Conservation (phyloP, 2,797 vertebrate species). For the Alcedo quadribrachys region DNA sequence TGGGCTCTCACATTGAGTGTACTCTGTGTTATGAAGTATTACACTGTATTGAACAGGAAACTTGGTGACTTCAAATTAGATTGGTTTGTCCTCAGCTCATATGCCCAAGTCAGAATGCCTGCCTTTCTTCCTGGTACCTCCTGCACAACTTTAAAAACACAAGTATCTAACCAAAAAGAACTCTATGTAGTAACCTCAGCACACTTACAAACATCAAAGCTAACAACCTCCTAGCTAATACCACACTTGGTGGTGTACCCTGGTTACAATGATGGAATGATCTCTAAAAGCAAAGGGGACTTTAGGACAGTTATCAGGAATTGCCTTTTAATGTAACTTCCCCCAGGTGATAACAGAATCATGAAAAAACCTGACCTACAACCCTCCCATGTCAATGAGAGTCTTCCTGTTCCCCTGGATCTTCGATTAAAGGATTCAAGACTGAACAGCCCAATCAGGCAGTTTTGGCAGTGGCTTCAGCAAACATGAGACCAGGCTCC, state of each 20-base stretch:
- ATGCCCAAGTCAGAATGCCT: not conserved
- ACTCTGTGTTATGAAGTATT: not conserved
- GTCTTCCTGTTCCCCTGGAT: not conserved
- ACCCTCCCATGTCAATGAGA: not conserved
- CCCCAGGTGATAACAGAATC: not conserved
- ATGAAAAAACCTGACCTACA: not conserved
- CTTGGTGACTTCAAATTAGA: not conserved
- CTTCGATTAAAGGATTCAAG: not conserved
- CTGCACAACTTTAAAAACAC: not conserved
- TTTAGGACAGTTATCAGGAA: not conserved
- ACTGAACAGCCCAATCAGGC: not conserved
- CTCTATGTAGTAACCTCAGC: not conserved
- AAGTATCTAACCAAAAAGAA: not conserved
- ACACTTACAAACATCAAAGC: not conserved
- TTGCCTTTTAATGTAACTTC: not conserved
- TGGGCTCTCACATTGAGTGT: not conserved
- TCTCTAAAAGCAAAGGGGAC: not conserved
- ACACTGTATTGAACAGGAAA: not conserved
- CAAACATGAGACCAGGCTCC: not conserved
- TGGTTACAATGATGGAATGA: not conserved
- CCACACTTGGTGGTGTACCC: not conserved
- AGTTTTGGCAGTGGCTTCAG: not conserved
- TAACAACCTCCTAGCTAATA: not conserved
- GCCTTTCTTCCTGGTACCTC: not conserved
- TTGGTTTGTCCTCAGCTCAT: not conserved